These are phyloP conservation scores for Palloptera scutellata DNA, from an alignment of 2,888 invertebrate genomes.

Conservation along the genomic window DNA sequence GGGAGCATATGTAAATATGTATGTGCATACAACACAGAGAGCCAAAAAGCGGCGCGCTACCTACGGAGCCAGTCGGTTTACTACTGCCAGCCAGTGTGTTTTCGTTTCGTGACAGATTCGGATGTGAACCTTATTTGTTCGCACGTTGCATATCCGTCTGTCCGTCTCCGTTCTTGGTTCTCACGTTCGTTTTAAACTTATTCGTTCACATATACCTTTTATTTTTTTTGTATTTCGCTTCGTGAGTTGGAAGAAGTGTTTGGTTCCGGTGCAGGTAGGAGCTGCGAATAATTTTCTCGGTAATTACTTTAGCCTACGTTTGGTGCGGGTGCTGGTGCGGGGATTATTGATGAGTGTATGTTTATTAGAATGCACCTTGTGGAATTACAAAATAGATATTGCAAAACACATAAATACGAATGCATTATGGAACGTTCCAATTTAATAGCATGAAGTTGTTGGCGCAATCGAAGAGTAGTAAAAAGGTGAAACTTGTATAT, in stretches of 20 bases:
- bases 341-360: slow-evolving; percentile 4
- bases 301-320: slow-evolving; percentile 26
- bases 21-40: background rate
- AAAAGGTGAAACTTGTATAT: too few species aligned
- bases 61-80: slow-evolving; percentile 10
- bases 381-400: slow-evolving; percentile 27
- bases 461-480: background rate
- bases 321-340: slow-evolving; percentile 14
- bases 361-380: slow-evolving; percentile 20
- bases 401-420: slow-evolving; percentile 14
- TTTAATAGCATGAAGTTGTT: background rate
- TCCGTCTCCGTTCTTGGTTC: slow-evolving; percentile 12
- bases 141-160: slow-evolving; percentile 21
- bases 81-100: slow-evolving; percentile 42
- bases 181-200: slow-evolving; percentile 17
- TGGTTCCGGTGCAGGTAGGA: slow-evolving; percentile 19
- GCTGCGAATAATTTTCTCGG: slow-evolving; percentile 19
- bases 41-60: slow-evolving; percentile 12
- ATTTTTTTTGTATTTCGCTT: slow-evolving; percentile 1
- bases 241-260: slow-evolving; percentile 1
- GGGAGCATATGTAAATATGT: background rate
- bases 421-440: slow-evolving; percentile 19
- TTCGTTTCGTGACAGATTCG: slow-evolving; percentile 43
- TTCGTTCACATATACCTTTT: slow-evolving; percentile 17
- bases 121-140: slow-evolving; percentile 42